Base-by-base conservation (phyloP, 2,113 vertebrate species). In the Eonycteris spelaea region DNA sequence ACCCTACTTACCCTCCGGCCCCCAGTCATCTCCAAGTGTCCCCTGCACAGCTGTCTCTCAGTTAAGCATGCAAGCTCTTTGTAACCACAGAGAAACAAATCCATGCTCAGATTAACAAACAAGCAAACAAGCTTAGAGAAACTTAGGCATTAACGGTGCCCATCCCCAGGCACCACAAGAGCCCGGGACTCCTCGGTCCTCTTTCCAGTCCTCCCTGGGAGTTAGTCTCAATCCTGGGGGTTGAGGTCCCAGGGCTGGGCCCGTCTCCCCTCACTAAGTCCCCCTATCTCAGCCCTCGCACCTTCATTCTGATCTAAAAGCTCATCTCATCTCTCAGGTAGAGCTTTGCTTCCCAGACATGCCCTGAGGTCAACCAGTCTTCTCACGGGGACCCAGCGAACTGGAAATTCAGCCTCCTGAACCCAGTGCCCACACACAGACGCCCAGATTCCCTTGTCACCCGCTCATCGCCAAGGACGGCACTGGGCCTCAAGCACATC, bases 121-220 rank as follows among this genome's bases (percentile, higher is more conserved):
- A 22, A 75, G 22, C 19, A 51, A 70, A 43, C 15, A 43, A 24
- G 26, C 24, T 22, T 51, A 51, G 33, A 61, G n/a, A 74, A 77
- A 55, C 4, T 38, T 48, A 16, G 22, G 57, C 30, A 78, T 63
- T 1, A 80, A 22, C 24, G 40, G 6, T 26, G 53, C 12, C 80
- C 0, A 0, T 24, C 43, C 24, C 28, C n/a, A n/a, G n/a, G n/a
- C n/a, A 43, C 22, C 2, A 0, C 3, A 2, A 0, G 55, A 35
- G 28, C 6, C n/a, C 45, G 51, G 61, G 38, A 3, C 57, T 28
- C 28, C 10, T 33, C 19, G 0, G 30, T n/a, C 57, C 30, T 30
- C 24, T 15, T 82, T 79, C 80, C 43, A 19, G 90, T 12, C 71
- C n/a, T 78, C 70, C n/a, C 6, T 40, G 18, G 35, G 38, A 9